Conservation (phyloP, 2,113 vertebrate species). For the Egretta garzetta region DNA sequence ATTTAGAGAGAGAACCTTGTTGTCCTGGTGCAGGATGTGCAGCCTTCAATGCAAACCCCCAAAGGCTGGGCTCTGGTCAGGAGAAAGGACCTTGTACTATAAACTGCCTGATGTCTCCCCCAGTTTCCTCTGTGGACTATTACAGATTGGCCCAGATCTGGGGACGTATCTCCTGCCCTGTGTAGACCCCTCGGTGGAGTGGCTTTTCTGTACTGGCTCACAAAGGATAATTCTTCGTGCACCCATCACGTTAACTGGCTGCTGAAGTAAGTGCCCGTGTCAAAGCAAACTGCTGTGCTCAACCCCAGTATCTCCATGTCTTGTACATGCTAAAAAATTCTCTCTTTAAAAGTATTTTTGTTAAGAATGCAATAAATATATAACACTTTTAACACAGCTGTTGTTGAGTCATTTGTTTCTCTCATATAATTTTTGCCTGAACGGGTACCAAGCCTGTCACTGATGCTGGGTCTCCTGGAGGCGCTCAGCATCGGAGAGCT, state of each 20-base stretch:
- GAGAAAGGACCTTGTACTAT: not conserved
- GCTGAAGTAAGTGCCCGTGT: slow-evolving; percentile 38
- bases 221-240: slow-evolving; percentile 18
- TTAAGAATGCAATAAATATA: slow-evolving; percentile 79
- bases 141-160: not conserved
- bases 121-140: slow-evolving; percentile 38
- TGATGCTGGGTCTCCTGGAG: not conserved
- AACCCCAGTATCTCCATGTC: slow-evolving; percentile 1
- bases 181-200: not conserved
- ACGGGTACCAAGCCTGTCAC: not conserved
- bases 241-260: not conserved
- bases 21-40: not conserved
- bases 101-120: not conserved
- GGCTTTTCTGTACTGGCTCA: slow-evolving; percentile 37
- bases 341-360: slow-evolving; percentile 72
- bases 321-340: slow-evolving; percentile 49
- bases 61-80: not conserved
- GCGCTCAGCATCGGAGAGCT: not conserved
- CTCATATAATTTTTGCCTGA: not conserved
- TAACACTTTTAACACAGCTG: slow-evolving; percentile 63
- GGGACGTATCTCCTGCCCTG: not conserved
- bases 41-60: not conserved
- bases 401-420: slow-evolving; percentile 37
- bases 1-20: not conserved
- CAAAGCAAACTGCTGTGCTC: slow-evolving; percentile 43